phyloP scores from a whole-genome alignment of 2,888 invertebrate species.

The Spilosoma lubricipeda region DNA sequence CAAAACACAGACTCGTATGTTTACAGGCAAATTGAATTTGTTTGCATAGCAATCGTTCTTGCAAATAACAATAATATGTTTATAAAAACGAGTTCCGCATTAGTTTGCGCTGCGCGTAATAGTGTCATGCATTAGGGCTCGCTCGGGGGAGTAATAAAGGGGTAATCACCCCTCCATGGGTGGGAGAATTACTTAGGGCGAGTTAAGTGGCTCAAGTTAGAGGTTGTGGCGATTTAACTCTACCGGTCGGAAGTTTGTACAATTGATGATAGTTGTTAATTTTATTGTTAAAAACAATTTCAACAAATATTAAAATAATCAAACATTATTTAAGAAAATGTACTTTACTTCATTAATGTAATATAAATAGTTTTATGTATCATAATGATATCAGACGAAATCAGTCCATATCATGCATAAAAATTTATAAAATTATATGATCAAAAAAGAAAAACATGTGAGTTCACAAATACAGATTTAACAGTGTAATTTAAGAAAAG shows the following conservation, averaged over 20 bases:
- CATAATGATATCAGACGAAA: too few relatives aligned
- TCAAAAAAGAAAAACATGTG: too few relatives aligned
- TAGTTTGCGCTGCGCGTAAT: conserved; percentile 77
- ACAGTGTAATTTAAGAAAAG: too few relatives aligned
- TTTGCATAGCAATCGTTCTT: conserved; percentile 4
- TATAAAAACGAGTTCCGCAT: conserved; percentile 71
- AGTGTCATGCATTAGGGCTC: conserved; percentile 81
- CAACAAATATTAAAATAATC: too few relatives aligned
- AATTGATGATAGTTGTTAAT: conserved; percentile 19
- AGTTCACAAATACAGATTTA: too few relatives aligned
- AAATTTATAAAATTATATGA: too few relatives aligned
- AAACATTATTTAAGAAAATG: too few relatives aligned
- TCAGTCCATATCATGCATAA: too few relatives aligned
- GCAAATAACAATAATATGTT: conserved; percentile 58
- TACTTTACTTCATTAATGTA: neutral
- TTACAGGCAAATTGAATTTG: neutral
- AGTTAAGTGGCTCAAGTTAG: conserved; percentile 52
- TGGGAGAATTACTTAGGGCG: conserved; percentile 70
- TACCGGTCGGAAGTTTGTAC: conserved; percentile 15
- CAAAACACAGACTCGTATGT: neutral
- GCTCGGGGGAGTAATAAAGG: conserved; percentile 79
- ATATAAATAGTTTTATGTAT: too few relatives aligned
- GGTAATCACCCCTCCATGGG: conserved; percentile 79
- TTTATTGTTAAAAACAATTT: conserved; percentile 9
- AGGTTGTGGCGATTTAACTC: conserved; percentile 45